Evolutionary conservation across 2,113 vertebrate genomes (phyloP).

Genomic region (Zosterops borbonicus): DNA sequence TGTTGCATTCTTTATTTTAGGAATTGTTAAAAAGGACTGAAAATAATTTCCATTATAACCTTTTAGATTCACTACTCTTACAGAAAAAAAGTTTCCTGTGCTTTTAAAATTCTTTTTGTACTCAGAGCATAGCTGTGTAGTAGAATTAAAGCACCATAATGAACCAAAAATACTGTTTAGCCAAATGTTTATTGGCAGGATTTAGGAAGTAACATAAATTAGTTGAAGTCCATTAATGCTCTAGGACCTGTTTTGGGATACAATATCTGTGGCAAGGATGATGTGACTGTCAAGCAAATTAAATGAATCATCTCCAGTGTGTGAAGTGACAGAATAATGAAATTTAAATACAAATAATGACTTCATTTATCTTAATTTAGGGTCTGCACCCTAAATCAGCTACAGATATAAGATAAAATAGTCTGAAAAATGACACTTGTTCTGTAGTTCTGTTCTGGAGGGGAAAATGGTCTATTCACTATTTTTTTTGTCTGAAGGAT

Average conservation of each 20-base stretch:
- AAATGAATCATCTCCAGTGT: not conserved
- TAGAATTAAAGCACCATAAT: not conserved
- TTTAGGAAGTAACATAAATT: constrained; percentile 45
- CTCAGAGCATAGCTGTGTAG: not conserved
- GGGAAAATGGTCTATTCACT: not conserved
- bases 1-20: not conserved
- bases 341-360: not conserved
- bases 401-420: not conserved
- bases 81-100: not conserved
- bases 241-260: not conserved
- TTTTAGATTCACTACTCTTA: not conserved
- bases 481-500: not conserved
- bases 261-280: not conserved
- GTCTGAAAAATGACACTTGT: not conserved
- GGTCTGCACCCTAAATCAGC: not conserved
- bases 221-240: not conserved
- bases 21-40: not conserved
- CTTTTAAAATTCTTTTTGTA: not conserved
- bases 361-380: constrained; percentile 25
- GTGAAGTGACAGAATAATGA: constrained; percentile 8
- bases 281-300: not conserved
- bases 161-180: not conserved
- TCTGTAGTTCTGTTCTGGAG: not conserved
- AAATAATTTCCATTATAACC: not conserved
- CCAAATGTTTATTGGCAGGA: not conserved